These are phyloP conservation scores for Boleophthalmus pectinirostris DNA, from an alignment of 2,113 vertebrate genomes.

Conservation along the genomic window DNA sequence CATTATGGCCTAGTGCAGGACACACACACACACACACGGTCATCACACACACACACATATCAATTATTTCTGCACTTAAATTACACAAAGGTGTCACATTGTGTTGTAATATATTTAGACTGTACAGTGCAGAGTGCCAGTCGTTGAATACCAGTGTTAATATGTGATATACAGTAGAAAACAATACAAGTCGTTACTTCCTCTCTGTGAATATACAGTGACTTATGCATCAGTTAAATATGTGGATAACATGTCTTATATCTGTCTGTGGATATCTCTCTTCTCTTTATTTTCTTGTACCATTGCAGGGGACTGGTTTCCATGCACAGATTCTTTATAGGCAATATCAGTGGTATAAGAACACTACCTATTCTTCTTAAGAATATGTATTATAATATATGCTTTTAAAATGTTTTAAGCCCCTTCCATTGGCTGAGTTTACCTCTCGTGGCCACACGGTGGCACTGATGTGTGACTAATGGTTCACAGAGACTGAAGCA, in stretches of 20 bases:
- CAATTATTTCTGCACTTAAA: slow-evolving; percentile 52
- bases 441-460: slow-evolving; percentile 63
- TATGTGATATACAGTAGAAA: slow-evolving; percentile 71
- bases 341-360: slow-evolving; percentile 19
- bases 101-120: slow-evolving; percentile 57
- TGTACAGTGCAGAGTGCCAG: slow-evolving; percentile 59
- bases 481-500: slow-evolving; percentile 14
- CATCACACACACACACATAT: slow-evolving; percentile 53
- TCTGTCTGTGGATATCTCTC: slow-evolving; percentile 16
- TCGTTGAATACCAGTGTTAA: slow-evolving; percentile 53
- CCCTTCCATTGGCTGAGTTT: slow-evolving; percentile 38
- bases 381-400: slow-evolving; percentile 25
- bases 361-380: slow-evolving; percentile 7
- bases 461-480: slow-evolving; percentile 54
- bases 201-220: slow-evolving; percentile 58
- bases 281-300: slow-evolving; percentile 11
- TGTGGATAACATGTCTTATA: slow-evolving; percentile 37
- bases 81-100: slow-evolving; percentile 61
- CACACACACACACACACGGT: slow-evolving; percentile 30
- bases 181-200: slow-evolving; percentile 51
- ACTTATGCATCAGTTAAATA: slow-evolving; percentile 41
- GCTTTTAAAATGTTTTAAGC: slow-evolving; percentile 40
- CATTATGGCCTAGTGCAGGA: slow-evolving; percentile 61
- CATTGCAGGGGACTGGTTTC: slow-evolving; percentile 18
- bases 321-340: slow-evolving; percentile 39